Percentiles rank a stretch among this genome's conserved stretches.
Conservation (phyloP, 2,888 invertebrate genomes). For the Agrilus cyanescens region DNA sequence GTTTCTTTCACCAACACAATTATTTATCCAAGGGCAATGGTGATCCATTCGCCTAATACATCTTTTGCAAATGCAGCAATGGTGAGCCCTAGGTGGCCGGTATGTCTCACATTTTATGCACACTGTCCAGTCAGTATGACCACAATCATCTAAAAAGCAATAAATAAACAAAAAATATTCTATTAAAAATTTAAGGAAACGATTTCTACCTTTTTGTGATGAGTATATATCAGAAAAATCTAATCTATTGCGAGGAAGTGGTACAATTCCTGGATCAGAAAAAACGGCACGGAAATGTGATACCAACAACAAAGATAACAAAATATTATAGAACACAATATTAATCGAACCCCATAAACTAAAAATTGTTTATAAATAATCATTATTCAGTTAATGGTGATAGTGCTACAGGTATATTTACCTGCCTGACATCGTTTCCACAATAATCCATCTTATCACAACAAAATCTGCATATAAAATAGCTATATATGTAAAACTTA, state of each 20-base stretch:
- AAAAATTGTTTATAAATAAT: slow-evolving; percentile 19
- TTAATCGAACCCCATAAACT: slow-evolving; percentile 77
- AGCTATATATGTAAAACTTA: slow-evolving; percentile 66
- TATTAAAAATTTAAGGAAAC: background rate
- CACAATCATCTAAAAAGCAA: slow-evolving; percentile 30
- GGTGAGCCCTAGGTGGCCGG: slow-evolving; percentile 74
- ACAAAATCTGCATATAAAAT: slow-evolving; percentile 83
- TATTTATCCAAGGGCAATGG: slow-evolving; percentile 87
- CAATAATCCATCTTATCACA: slow-evolving; percentile 68
- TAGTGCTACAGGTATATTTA: slow-evolving; percentile 26
- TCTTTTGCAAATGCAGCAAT: slow-evolving; percentile 76
- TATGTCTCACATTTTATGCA: slow-evolving; percentile 71
- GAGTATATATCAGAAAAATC: slow-evolving; percentile 74
- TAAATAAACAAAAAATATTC: background rate
- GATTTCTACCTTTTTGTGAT: slow-evolving; percentile 35
- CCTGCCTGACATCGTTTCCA: slow-evolving; percentile 73
- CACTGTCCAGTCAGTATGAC: slow-evolving; percentile 64
- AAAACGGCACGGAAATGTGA: slow-evolving; percentile 76
- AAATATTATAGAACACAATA: slow-evolving; percentile 65
- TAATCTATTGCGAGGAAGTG: slow-evolving; percentile 56
- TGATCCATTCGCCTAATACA: slow-evolving; percentile 77
- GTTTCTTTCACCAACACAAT: slow-evolving; percentile 85
- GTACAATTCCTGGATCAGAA: slow-evolving; percentile 82
- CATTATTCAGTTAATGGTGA: background rate
- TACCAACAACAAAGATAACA: slow-evolving; percentile 61